Base-by-base conservation (phyloP, 2,888 invertebrate species). In the Diarsia rubi region DNA sequence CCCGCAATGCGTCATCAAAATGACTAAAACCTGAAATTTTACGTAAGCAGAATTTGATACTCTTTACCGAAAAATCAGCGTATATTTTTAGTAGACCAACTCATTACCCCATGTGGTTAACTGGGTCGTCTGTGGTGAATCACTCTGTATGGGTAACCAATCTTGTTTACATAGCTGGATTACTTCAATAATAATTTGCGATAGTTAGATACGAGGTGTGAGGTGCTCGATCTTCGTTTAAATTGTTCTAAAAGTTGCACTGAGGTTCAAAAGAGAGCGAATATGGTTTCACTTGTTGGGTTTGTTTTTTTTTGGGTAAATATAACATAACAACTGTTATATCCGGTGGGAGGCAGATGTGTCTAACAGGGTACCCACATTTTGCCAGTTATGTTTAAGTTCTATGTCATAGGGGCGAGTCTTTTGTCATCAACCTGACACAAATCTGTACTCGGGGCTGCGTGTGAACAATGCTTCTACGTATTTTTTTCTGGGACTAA, bases 111-210 rank as follows among this genome's bases (percentile, higher is more conserved):
- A 81, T 81, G 76, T 68, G 73, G 77, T 60, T 78, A 86, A 82
- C 75, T 83, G 76, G 88, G 88, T 76, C 82, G 75, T 75, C 63
- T 77, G 64, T 69, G 64, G 68, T 88, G 88, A 88, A 75, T 88
- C 88, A 88, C 72, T 72, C 24, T 75, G 67, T 67, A 65, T 73
- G 67, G 54, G 37, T 63, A 73, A 76, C 66, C 27, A 49, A 71
- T 70, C 60, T 69, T 78, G 78, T 81, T 75, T 80, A 69, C 59
- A 72, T 73, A 71, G 68, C 66, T 42, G 54, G 60, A 75, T 79
- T 87, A 84, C 72, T 79, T 69, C 59, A 81, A 81, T n/a, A 83
- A 69, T 69, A 49, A 70, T 81, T 70, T 67, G 72, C 73, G 42
- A 44, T 75, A 66, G 68, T 76, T 73, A 81, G 73, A 59, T 44